Percentiles rank a stretch among this genome's conserved stretches.
Conservation (phyloP, 2,113 vertebrate genomes). For the Melanocharis versteri region DNA sequence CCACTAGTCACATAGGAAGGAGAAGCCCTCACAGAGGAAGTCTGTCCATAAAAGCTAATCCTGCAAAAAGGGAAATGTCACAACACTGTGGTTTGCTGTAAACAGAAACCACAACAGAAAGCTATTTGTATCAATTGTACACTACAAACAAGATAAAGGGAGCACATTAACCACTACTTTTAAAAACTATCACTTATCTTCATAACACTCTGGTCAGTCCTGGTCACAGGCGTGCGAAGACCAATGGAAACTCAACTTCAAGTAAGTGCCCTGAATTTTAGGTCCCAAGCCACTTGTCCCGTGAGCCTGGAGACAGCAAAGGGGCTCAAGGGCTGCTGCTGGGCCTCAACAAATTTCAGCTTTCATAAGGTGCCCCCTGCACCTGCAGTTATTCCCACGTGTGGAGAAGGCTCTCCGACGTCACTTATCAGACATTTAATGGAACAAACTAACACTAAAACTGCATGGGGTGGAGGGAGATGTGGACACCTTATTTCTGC, state of each 20-base stretch:
- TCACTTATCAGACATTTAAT: neutral
- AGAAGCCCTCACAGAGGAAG: slow-evolving; percentile 54
- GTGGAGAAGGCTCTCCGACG: neutral
- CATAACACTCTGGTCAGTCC: neutral
- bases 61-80: slow-evolving; percentile 52
- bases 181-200: neutral
- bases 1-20: slow-evolving; percentile 55
- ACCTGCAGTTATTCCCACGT: neutral
- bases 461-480: accelerated
- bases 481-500: neutral
- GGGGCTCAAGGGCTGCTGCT: neutral
- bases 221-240: neutral
- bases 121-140: neutral
- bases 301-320: neutral
- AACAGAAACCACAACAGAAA: slow-evolving; percentile 31
- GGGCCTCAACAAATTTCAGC: neutral
- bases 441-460: neutral
- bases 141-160: neutral
- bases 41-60: slow-evolving; percentile 67
- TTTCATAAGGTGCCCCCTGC: neutral
- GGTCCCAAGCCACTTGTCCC: neutral
- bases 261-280: neutral
- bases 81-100: slow-evolving; percentile 1
- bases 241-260: neutral
- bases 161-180: neutral